phyloP scores from a whole-genome alignment of 1,140 invertebrate genomes.

The Neodiprion fabricii region DNA sequence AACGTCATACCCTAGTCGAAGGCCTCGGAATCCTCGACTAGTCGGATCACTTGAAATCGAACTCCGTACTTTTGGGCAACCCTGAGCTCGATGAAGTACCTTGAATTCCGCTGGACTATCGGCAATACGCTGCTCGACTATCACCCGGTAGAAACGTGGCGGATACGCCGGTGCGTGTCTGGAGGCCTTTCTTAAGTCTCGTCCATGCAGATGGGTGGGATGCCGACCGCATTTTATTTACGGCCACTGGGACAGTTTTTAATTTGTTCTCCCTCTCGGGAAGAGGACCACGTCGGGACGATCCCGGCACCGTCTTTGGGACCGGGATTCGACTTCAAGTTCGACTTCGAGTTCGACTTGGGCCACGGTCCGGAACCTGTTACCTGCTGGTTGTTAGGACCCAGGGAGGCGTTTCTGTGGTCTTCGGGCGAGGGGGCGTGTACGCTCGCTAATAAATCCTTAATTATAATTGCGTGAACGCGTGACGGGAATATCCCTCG shows the following conservation, averaged over 20 bases:
- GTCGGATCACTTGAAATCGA: not conserved
- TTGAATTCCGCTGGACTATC: not conserved
- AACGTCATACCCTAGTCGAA: too few relatives aligned
- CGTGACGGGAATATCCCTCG: conserved; percentile 60
- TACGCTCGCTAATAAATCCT: conserved; percentile 59
- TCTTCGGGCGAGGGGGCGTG: conserved; percentile 42
- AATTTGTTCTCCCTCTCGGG: conserved; percentile 59
- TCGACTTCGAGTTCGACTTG: conserved; percentile 25
- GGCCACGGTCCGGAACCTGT: conserved; percentile 53
- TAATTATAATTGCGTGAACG: conserved; percentile 63
- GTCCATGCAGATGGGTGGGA: conserved; percentile 55
- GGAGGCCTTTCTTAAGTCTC: conserved; percentile 49
- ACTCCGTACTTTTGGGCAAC: not conserved
- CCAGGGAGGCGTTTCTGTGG: conserved; percentile 57
- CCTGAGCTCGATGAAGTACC: conserved; percentile 15
- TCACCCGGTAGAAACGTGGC: conserved; percentile 51
- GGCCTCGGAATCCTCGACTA: too few relatives aligned
- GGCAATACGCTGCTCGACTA: not conserved
- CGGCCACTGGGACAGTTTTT: conserved; percentile 63
- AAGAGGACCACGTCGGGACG: conserved; percentile 26
- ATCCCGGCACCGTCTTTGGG: conserved; percentile 29
- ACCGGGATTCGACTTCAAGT: conserved; percentile 28
- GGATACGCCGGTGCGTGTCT: conserved; percentile 51
- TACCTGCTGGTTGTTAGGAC: conserved; percentile 59
- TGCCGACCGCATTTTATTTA: conserved; percentile 60